These are phyloP conservation scores for Carassius carassius DNA, from an alignment of 2,113 vertebrate genomes.

Conservation along the genomic window DNA sequence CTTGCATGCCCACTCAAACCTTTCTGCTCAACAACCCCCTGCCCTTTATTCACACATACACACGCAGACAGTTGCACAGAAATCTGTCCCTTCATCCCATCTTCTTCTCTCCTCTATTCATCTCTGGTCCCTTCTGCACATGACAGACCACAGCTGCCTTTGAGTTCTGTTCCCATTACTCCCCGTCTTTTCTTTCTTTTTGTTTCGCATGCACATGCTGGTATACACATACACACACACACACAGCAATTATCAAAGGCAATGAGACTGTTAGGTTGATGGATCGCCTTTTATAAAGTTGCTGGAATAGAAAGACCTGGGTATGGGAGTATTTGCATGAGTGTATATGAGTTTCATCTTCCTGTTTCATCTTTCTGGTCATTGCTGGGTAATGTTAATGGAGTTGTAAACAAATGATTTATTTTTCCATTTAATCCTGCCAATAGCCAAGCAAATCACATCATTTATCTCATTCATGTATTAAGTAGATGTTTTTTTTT, in stretches of 20 bases:
- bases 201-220: background rate
- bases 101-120: slow-evolving; percentile 29
- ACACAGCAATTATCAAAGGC: background rate
- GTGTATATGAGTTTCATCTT: background rate
- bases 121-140: slow-evolving; percentile 51
- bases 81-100: background rate
- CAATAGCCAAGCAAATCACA: background rate
- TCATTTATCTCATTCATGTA: background rate
- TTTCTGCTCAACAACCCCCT: background rate
- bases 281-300: slow-evolving; percentile 2
- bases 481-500: background rate
- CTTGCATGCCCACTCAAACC: slow-evolving; percentile 39
- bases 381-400: background rate
- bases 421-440: background rate
- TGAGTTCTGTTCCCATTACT: slow-evolving; percentile 43
- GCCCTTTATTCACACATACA: slow-evolving; percentile 23
- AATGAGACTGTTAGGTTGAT: background rate
- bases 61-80: background rate
- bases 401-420: background rate
- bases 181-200: background rate
- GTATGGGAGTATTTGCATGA: background rate
- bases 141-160: slow-evolving; percentile 57
- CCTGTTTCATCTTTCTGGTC: background rate
- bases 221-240: background rate
- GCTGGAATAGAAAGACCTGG: background rate